Evolutionary conservation across 2,113 vertebrate genomes (phyloP).

Genomic region (Myrmophylax atrothorax): DNA sequence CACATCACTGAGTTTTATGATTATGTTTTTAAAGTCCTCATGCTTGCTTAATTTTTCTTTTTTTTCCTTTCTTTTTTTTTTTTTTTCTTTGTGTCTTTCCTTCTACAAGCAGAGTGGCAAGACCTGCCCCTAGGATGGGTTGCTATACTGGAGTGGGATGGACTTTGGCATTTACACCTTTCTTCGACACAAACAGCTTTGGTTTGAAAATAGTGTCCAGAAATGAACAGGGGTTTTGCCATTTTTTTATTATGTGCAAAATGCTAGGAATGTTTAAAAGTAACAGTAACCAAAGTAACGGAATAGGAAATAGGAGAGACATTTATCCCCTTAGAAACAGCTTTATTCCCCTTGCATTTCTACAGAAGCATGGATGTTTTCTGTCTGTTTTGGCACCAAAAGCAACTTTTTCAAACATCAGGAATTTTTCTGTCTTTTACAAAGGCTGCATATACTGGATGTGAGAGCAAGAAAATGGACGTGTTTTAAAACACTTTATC

Average conservation of each 20-base stretch:
- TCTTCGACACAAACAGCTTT: neutral
- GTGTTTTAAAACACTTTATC: slow-evolving; percentile 36
- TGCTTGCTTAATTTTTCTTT: neutral
- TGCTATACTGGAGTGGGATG: neutral
- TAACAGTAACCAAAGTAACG: slow-evolving; percentile 68
- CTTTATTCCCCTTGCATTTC: slow-evolving; percentile 52
- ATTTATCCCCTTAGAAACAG: slow-evolving; percentile 66
- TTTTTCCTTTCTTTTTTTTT: accelerated
- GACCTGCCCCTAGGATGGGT: neutral
- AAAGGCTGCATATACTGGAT: slow-evolving; percentile 26
- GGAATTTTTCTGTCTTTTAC: slow-evolving; percentile 59
- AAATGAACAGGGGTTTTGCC: slow-evolving; percentile 37
- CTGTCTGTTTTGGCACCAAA: slow-evolving; percentile 63
- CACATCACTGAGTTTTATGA: neutral
- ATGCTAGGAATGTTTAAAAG: slow-evolving; percentile 70
- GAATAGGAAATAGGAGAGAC: slow-evolving; percentile 62
- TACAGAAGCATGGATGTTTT: slow-evolving; percentile 35
- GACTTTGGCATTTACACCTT: neutral
- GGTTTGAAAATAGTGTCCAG: slow-evolving; percentile 24
- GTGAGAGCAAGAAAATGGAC: slow-evolving; percentile 13
- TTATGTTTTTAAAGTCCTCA: neutral
- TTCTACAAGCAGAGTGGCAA: neutral
- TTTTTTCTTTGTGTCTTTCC: neutral
- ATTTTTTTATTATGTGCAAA: slow-evolving; percentile 63
- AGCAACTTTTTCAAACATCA: slow-evolving; percentile 48